Evolutionary conservation across 2,888 invertebrate species (phyloP).

Genomic region (Drosophila emarginata): DNA sequence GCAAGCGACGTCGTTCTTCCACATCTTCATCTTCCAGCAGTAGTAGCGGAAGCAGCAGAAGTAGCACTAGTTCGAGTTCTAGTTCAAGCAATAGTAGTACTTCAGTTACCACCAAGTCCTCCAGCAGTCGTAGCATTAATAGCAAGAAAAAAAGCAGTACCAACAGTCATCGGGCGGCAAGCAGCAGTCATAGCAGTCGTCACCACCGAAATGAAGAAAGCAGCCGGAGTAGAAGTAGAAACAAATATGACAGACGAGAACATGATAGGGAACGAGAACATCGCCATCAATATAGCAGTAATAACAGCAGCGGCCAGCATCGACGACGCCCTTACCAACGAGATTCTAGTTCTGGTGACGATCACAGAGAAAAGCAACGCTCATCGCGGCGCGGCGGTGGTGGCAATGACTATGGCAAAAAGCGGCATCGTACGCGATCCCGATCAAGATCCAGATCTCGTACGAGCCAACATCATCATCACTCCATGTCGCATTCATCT

Average conservation of each 20-base stretch:
- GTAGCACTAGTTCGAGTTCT: conserved; percentile 18
- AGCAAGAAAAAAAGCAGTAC: conserved; percentile 48
- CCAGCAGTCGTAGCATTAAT: conserved; percentile 33
- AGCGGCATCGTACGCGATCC: conserved; percentile 63
- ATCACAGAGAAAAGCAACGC: conserved; percentile 43
- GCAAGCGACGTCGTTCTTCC: conserved; percentile 49
- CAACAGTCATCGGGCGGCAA: conserved; percentile 25
- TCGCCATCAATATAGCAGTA: conserved; percentile 32
- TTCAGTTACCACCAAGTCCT: conserved; percentile 39
- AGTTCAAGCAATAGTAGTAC: conserved; percentile 28
- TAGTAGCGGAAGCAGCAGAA: conserved; percentile 41
- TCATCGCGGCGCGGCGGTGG: conserved; percentile 52
- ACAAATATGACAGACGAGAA: conserved; percentile 32
- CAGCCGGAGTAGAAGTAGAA: conserved; percentile 37
- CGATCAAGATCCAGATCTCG: conserved; percentile 72
- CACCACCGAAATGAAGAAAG: conserved; percentile 30
- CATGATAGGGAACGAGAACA: conserved; percentile 35
- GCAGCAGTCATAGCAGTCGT: conserved; percentile 30
- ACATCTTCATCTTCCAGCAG: conserved; percentile 56
- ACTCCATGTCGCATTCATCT: conserved; percentile 56
- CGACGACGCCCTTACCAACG: conserved; percentile 43
- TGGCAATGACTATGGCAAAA: conserved; percentile 46
- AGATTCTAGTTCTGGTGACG: conserved; percentile 70
- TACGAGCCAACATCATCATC: conserved; percentile 61
- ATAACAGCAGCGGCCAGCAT: conserved; percentile 29